Conservation (phyloP, 2,888 invertebrate genomes). For the Dryomyza anilis region DNA sequence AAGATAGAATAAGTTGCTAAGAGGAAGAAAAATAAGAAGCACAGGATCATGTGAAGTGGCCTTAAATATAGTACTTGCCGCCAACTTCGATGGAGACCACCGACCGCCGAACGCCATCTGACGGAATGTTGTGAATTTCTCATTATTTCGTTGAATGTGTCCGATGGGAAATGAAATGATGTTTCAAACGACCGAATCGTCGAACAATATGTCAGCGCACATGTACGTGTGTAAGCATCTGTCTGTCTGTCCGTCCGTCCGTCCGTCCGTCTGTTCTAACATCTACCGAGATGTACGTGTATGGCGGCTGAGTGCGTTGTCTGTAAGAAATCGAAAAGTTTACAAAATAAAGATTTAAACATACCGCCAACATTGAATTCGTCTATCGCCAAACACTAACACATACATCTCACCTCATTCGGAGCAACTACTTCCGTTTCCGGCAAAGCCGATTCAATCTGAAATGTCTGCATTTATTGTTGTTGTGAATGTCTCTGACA, state of each 20-base stretch:
- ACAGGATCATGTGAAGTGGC: too few relatives aligned
- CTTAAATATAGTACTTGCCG: not conserved
- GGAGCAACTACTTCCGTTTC: not conserved
- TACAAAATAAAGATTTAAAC: slow-evolving; percentile 25
- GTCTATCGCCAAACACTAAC: too few relatives aligned
- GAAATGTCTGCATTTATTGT: too few relatives aligned
- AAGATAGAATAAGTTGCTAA: too few relatives aligned
- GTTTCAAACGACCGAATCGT: slow-evolving; percentile 20
- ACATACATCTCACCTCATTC: slow-evolving; percentile 8
- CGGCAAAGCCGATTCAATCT: too few relatives aligned
- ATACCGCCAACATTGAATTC: slow-evolving; percentile 1
- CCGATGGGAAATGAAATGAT: slow-evolving; percentile 30
- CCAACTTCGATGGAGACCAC: not conserved
- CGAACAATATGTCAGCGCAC: not conserved
- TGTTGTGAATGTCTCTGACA: too few relatives aligned
- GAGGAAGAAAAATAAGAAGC: not conserved
- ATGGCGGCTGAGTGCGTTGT: not conserved
- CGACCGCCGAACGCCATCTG: slow-evolving; percentile 10
- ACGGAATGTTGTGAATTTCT: slow-evolving; percentile 27
- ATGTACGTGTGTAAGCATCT: not conserved
- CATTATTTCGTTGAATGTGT: slow-evolving; percentile 30
- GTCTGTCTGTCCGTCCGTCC: not conserved
- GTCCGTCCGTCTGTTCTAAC: too few relatives aligned
- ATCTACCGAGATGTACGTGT: not conserved
- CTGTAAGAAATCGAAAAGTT: slow-evolving; percentile 25